Base-by-base conservation (phyloP, 2,113 vertebrate genomes). In the Muntiacus reevesi region DNA sequence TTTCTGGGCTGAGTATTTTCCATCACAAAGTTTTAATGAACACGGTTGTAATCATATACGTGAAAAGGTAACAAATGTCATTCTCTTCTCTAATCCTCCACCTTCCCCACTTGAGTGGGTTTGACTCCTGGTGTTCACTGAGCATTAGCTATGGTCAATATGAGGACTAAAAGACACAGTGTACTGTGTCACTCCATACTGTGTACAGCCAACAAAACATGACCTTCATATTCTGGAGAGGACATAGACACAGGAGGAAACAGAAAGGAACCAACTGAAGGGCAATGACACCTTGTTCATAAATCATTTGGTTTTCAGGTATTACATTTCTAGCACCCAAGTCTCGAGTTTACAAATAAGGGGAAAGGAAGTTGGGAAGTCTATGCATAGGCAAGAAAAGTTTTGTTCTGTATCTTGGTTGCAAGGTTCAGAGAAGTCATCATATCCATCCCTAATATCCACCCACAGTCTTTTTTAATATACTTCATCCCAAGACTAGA, bases 61-160 rank as follows among this genome's bases (percentile, higher is more conserved):
- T 57, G 17, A 50, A 87, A 90, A 71, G n/a, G 15, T 76, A 83
- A 8, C 11, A 55, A 55, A 17, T 60, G 17, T 8, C 43, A 27
- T 36, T n/a, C 13, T 50, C 30, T 28, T 50, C 57, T 6, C 40
- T 62, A 12, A 7, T 57, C 74, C 13, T 43, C 6, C 4, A 40
- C 40, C 23, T 30, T 6, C 12, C 25, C 27, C 1, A 0, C 5
- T 40, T 47, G 43, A 45, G 11, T 36, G 10, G 10, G 0, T 62
- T 16, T 55, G 33, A 59, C 57, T 76, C 14, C 47, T 59, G 7
- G 2, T 64, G 67, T 2, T 62, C 27, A 33, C 7, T 13, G 0
- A 60, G 67, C 55, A 6, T 71, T 78, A 50, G 40, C 47, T 33
- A 2, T 10, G 19, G 45, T 5, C 50, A 30, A 23, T 23, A 5